Conservation (phyloP, 2,888 invertebrate genomes). For the Homarus gammarus region DNA sequence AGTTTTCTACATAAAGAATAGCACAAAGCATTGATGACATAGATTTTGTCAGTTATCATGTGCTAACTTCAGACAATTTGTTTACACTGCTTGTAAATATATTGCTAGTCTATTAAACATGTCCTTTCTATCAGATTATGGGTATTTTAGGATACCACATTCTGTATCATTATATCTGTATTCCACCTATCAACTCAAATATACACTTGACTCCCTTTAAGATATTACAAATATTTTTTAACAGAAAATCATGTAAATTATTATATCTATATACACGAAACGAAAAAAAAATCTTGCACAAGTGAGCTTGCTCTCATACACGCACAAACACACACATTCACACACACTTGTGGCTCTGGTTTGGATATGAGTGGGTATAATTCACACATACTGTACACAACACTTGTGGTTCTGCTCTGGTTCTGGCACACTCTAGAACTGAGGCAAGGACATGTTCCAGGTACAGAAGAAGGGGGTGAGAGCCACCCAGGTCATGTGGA, state of each 20-base stretch:
- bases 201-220: neutral
- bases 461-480: conserved; percentile 59
- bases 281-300: neutral
- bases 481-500: conserved; percentile 53
- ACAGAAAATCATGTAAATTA: conserved; percentile 7
- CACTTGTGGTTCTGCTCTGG: conserved; percentile 34
- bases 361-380: conserved; percentile 7
- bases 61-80: too few species aligned
- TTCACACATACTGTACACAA: conserved; percentile 1
- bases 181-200: neutral
- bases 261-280: conserved; percentile 1
- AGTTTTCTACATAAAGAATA: too few species aligned
- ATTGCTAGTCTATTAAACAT: too few species aligned
- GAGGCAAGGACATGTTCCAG: conserved; percentile 64
- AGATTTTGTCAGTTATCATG: too few species aligned
- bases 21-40: too few species aligned
- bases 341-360: conserved; percentile 24
- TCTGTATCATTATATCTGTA: neutral
- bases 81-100: too few species aligned
- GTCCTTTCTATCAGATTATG: too few species aligned
- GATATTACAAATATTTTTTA: neutral
- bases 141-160: neutral
- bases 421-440: conserved; percentile 43
- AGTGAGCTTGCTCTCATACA: neutral
- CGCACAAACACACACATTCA: conserved; percentile 35